These are phyloP conservation scores for Tricholaema leucomelas DNA, from an alignment of 2,113 vertebrate genomes.

Conservation along the genomic window DNA sequence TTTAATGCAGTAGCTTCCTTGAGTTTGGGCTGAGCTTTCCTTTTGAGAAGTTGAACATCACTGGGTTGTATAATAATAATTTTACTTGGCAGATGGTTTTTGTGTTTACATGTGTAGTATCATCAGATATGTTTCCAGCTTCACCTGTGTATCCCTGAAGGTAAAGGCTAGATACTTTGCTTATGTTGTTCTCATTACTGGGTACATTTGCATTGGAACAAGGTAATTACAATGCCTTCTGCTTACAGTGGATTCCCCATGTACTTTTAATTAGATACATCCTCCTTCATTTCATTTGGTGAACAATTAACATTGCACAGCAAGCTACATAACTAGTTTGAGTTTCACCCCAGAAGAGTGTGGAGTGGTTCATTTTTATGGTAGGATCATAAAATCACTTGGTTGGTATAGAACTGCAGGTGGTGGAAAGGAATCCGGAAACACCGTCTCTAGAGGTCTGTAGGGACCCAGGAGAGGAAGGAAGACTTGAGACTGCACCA, in stretches of 20 bases:
- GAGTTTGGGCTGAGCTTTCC: neutral
- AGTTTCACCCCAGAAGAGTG: neutral
- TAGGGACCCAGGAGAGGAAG: neutral
- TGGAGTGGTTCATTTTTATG: neutral
- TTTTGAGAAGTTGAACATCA: neutral
- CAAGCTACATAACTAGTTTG: conserved; percentile 26
- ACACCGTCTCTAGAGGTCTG: fast-evolving
- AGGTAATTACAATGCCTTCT: conserved; percentile 33
- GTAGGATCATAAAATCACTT: neutral
- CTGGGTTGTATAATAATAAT: neutral
- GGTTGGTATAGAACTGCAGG: neutral
- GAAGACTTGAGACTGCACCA: fast-evolving
- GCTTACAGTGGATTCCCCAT: conserved; percentile 6
- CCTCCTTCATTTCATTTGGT: conserved; percentile 10
- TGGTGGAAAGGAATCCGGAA: neutral
- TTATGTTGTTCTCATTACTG: neutral
- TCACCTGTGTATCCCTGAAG: neutral
- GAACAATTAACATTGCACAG: too few species aligned
- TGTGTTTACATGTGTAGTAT: neutral
- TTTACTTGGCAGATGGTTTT: neutral
- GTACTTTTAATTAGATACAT: conserved; percentile 1
- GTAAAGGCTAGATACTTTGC: neutral
- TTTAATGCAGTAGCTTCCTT: neutral
- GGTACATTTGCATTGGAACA: conserved; percentile 2
- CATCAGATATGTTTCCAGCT: neutral